These are phyloP conservation scores for Centropristis striata DNA, from an alignment of 2,113 vertebrate species.

Conservation along the genomic window DNA sequence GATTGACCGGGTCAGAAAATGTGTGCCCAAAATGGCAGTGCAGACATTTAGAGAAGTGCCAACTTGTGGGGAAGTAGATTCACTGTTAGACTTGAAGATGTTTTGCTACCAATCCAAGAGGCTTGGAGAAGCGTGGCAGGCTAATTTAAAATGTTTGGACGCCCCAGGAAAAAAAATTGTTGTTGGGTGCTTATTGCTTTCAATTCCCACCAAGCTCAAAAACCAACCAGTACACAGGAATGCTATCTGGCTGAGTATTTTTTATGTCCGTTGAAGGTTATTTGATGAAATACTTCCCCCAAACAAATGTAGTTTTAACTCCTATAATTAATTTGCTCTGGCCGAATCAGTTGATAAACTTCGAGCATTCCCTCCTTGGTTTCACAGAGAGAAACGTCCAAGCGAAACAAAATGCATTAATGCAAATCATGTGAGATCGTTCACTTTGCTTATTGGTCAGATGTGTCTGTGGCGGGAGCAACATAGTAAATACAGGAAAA, in stretches of 20 bases:
- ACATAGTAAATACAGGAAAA: no score
- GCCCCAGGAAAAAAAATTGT: no score
- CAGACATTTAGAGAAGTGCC: slow-evolving; percentile 6
- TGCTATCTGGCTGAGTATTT: no score
- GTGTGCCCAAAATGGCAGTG: slow-evolving; percentile 13
- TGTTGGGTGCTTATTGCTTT: neutral
- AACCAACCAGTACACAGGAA: neutral
- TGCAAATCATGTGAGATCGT: no score
- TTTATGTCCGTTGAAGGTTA: neutral
- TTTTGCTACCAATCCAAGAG: slow-evolving; percentile 8
- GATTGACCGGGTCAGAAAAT: slow-evolving; percentile 5
- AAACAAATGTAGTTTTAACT: slow-evolving; percentile 18
- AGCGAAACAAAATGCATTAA: no score
- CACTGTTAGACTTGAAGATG: neutral
- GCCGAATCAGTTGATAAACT: no score
- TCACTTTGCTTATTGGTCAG: no score
- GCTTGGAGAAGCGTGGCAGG: neutral
- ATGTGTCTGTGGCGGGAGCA: no score
- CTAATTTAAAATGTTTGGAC: neutral
- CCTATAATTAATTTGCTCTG: no score
- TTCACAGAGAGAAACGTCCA: no score
- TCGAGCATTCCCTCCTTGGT: no score
- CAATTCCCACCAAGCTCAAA: neutral
- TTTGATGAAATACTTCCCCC: neutral
- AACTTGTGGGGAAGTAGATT: slow-evolving; percentile 16